A percentile compares a stretch with the other conserved stretches of the same genome.
phyloP scores from a whole-genome alignment of 2,113 vertebrate species.

The Hypomesus transpacificus region DNA sequence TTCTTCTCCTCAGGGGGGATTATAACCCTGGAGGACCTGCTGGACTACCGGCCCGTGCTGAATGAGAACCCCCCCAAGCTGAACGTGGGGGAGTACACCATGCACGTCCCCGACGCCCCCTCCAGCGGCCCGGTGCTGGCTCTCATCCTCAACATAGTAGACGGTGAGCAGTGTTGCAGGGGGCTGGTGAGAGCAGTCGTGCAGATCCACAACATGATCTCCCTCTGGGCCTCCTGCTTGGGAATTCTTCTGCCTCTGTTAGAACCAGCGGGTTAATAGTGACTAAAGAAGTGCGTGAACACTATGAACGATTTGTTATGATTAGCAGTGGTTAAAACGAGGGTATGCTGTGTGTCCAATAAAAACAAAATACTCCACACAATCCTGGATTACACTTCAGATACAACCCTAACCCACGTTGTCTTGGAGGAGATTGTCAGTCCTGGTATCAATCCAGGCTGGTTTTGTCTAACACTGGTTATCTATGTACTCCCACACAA shows the following conservation, averaged over 20 bases:
- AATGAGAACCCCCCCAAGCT: conserved; percentile 76
- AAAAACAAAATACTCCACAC: too few relatives aligned
- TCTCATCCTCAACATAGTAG: conserved; percentile 90
- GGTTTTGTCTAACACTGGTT: background rate
- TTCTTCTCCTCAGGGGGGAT: conserved; percentile 79
- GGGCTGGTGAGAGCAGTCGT: background rate
- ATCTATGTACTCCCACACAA: background rate
- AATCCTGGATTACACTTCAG: too few relatives aligned
- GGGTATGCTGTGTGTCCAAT: too few relatives aligned
- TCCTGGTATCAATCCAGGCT: background rate
- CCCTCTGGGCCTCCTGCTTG: background rate
- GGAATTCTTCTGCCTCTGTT: background rate
- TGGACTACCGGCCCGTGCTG: conserved; percentile 75
- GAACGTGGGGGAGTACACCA: conserved; percentile 76
- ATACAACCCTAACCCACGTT: background rate
- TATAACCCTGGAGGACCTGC: conserved; percentile 80
- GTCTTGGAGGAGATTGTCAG: conserved; percentile 1
- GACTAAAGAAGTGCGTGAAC: too few relatives aligned
- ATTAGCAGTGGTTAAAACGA: too few relatives aligned
- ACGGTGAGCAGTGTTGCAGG: conserved; percentile 72
- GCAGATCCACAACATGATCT: background rate
- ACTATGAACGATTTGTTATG: too few relatives aligned
- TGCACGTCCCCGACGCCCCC: conserved; percentile 82
- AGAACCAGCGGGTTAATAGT: too few relatives aligned
- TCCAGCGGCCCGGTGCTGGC: conserved; percentile 88